phyloP scores from a whole-genome alignment of 2,888 invertebrate genomes.

The Scaptomyza parva region DNA sequence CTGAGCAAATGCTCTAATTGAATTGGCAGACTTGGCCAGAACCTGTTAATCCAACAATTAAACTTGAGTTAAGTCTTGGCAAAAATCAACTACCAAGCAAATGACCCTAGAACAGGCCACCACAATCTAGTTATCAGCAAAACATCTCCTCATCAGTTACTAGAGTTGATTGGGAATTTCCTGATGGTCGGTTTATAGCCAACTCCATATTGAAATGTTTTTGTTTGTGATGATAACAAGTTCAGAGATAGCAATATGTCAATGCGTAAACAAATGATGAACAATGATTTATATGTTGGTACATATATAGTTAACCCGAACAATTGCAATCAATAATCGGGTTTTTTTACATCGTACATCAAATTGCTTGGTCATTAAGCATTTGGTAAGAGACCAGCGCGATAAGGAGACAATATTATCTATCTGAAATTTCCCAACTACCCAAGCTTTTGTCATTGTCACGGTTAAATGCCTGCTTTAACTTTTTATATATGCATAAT shows the following conservation, averaged over 20 bases:
- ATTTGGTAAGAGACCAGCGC: constrained; percentile 1
- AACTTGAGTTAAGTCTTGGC: constrained; percentile 53
- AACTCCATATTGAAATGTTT: constrained; percentile 30
- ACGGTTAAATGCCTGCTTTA: not conserved
- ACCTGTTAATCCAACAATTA: constrained; percentile 61
- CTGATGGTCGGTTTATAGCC: constrained; percentile 16
- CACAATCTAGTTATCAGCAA: constrained; percentile 11
- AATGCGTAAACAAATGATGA: constrained; percentile 38
- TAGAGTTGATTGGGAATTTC: constrained; percentile 29
- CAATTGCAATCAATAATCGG: constrained; percentile 34
- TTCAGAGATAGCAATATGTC: constrained; percentile 22
- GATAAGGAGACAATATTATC: constrained; percentile 2
- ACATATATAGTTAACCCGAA: constrained; percentile 14
- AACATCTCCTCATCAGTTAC: constrained; percentile 11
- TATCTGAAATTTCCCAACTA: not conserved
- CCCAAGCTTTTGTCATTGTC: not conserved
- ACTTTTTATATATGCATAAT: not conserved
- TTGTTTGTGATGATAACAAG: constrained; percentile 17
- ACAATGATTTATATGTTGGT: constrained; percentile 68
- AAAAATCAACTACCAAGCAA: not conserved
- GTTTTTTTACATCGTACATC: constrained; percentile 30
- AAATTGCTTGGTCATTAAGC: not conserved
- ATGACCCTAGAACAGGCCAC: not conserved
- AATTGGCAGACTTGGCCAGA: constrained; percentile 40
- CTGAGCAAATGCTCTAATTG: constrained; percentile 64